Base-by-base conservation (phyloP, 1,140 invertebrate genomes). In the Battus philenor region DNA sequence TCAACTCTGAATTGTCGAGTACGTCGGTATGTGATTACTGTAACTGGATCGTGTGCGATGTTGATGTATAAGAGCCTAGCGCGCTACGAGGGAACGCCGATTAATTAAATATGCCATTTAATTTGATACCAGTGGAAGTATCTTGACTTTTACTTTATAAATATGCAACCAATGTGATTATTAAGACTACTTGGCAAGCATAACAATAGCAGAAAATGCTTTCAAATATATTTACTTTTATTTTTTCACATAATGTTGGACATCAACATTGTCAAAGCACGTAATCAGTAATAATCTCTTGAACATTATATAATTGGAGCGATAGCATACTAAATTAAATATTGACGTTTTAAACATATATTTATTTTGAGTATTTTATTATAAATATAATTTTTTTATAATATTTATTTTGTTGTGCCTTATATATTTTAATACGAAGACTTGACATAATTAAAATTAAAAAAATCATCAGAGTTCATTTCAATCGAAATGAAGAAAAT, bases 231-330 rank as follows among this genome's bases (percentile, higher is more conserved):
- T 2, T 20, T 2, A 20, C 6, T 20, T 20, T 20, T 30, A 30
- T 30, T 30, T 11, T 9, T 5, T 11, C 9, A 11, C 12, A 10
- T 30, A 10, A 30, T 30, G n/a, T 27, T 26, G n/a, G 26, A 24
- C 38, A 26, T 41, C 24, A 41, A 29, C 29, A 41, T 41, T 41
- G 38, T 22, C 38, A 41, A 41, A 29, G 13, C 13, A 41, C 38
- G 12, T 41, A 41, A 39, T 39, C 36, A 39, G 36, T 39, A 13
- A 39, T 12, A 39, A 24, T 13, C 36, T 7, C 16, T 11, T 26
- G n/a, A 41, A 16, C 36, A 27, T 41, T 41, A 29, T 29, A 41
- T 29, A 41, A 39, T 39, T 2, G 29, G 26, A 41, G 24, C 38
- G 38, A 41, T 41, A 41, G 1, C 26, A 16, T 41, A 41, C n/a